Evolutionary conservation across 53 echinoderm and acorn worm species (phyloP).

Genomic region (Holothuria leucospilota): DNA sequence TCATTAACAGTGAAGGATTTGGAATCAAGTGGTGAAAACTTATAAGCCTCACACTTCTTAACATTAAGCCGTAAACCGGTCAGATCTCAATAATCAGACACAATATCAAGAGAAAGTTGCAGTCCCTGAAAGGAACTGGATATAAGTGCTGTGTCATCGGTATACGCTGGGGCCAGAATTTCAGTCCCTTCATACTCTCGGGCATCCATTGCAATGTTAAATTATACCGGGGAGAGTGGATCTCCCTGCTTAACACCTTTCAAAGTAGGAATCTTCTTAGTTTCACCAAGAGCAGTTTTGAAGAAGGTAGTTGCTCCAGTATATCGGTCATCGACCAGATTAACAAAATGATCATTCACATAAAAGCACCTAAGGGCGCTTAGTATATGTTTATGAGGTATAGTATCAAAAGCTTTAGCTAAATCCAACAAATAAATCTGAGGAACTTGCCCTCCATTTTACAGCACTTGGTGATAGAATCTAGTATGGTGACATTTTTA

Average conservation of each 20-base stretch:
- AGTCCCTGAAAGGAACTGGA: too few species aligned
- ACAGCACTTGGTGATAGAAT: not conserved
- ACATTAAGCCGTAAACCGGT: not conserved
- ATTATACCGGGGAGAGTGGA: not conserved
- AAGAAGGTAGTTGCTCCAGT: not conserved
- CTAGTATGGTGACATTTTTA: not conserved
- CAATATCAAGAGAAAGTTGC: not conserved
- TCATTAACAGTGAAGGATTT: constrained; percentile 19
- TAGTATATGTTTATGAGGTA: not conserved
- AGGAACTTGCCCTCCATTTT: not conserved
- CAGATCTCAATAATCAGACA: not conserved
- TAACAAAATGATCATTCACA: not conserved
- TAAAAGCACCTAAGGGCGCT: not conserved
- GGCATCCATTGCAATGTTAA: constrained; percentile 2
- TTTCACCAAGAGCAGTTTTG: not conserved
- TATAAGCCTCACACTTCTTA: not conserved
- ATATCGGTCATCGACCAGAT: not conserved
- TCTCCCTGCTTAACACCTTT: constrained; percentile 2
- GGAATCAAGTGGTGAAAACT: not conserved
- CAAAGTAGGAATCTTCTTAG: not conserved
- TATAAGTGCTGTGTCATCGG: too few species aligned
- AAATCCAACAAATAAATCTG: not conserved
- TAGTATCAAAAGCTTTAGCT: not conserved
- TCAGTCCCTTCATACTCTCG: too few species aligned
- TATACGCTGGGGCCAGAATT: too few species aligned